Conservation (phyloP, 2,888 invertebrate genomes). For the Sthenelais limicola region DNA sequence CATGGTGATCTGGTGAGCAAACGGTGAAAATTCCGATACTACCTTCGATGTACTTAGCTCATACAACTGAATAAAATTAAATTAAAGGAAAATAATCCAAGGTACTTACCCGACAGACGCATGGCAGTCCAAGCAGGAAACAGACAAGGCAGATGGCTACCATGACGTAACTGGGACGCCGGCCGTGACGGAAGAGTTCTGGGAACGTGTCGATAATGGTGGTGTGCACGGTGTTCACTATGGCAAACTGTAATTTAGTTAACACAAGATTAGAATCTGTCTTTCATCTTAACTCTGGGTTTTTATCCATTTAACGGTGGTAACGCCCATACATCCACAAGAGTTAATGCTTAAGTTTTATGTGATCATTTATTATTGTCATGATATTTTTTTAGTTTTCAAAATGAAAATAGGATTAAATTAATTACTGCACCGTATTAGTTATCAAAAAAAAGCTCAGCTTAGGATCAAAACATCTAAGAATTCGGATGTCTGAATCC, state of each 20-base stretch:
- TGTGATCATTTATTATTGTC: too few relatives aligned
- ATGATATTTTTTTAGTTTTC: too few relatives aligned
- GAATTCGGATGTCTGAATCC: neutral
- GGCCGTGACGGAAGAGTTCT: conserved; percentile 67
- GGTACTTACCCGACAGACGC: conserved; percentile 39
- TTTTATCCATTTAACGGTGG: too few relatives aligned
- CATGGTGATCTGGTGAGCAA: too few relatives aligned
- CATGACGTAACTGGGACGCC: conserved; percentile 65
- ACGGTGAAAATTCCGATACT: too few relatives aligned
- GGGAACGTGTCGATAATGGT: conserved; percentile 75
- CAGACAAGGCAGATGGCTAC: conserved; percentile 65
- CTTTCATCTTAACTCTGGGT: too few relatives aligned
- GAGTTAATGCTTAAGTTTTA: too few relatives aligned
- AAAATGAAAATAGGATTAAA: too few relatives aligned
- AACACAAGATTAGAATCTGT: neutral
- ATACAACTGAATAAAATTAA: neutral
- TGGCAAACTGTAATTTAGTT: conserved; percentile 71
- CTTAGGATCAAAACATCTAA: neutral
- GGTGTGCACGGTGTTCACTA: conserved; percentile 76
- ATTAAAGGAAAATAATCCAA: neutral
- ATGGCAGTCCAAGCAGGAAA: conserved; percentile 60
- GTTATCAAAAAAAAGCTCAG: neutral
- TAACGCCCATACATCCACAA: too few relatives aligned
- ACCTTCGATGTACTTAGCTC: too few relatives aligned
- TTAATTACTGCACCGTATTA: too few relatives aligned